A percentile compares a stretch with the other conserved stretches of the same genome.
Conservation (phyloP, 2,888 invertebrate species). For the Spialia ferax region DNA sequence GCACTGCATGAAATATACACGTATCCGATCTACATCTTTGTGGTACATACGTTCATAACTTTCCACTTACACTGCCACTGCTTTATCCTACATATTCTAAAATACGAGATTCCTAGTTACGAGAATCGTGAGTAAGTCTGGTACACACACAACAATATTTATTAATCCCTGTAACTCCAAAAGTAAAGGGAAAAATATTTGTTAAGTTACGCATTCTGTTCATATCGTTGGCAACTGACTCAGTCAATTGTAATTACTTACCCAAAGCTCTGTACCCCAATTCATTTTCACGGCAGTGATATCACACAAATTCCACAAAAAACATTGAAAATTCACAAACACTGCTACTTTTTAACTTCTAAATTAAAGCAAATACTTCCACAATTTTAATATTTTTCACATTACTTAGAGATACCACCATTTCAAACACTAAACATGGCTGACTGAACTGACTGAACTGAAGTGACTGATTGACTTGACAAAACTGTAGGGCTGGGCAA, state of each 20-base stretch:
- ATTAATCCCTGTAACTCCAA: background rate
- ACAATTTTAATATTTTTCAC: conserved; percentile 71
- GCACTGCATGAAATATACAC: conserved; percentile 27
- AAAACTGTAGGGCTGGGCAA: background rate
- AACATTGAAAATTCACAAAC: conserved; percentile 81
- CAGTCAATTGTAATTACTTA: conserved; percentile 71
- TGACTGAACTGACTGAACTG: conserved; percentile 64
- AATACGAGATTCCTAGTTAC: background rate
- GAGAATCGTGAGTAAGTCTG: background rate
- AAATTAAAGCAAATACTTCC: conserved; percentile 61
- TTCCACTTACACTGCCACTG: conserved; percentile 21
- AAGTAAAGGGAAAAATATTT: conserved; percentile 35
- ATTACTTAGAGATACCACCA: conserved; percentile 70
- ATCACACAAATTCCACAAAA: conserved; percentile 80
- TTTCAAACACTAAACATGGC: conserved; percentile 85
- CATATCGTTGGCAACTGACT: conserved; percentile 32
- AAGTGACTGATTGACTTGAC: conserved; percentile 44
- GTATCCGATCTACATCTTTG: conserved; percentile 11
- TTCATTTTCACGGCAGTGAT: conserved; percentile 84
- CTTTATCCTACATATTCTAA: background rate
- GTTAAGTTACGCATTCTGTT: conserved; percentile 26
- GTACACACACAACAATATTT: background rate
- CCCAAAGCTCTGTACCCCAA: conserved; percentile 90
- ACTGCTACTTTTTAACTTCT: conserved; percentile 62
- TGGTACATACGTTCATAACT: conserved; percentile 8